Percentiles rank a stretch among this genome's conserved stretches.
Conservation (phyloP, 2,797 vertebrate genomes). For the Dallia pectoralis region DNA sequence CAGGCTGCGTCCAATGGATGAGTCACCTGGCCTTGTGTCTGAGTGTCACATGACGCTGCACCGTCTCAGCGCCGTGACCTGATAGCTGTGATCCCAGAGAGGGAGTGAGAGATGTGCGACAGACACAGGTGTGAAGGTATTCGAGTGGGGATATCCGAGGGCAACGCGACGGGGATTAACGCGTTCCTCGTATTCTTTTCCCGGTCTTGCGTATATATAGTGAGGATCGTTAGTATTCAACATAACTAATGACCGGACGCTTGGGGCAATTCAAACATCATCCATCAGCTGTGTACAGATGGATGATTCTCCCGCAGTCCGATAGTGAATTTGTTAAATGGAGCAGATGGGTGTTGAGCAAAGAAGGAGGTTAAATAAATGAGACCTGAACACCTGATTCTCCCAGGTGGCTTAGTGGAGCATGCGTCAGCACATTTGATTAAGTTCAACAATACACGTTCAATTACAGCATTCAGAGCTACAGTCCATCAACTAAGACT, state of each 20-base stretch:
- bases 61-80: slow-evolving; percentile 1
- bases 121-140: not conserved
- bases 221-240: not conserved
- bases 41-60: not conserved
- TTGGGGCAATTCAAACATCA: not conserved
- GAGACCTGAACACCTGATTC: slow-evolving; percentile 50
- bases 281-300: not conserved
- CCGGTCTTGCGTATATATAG: not conserved
- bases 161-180: not conserved
- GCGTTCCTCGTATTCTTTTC: not conserved
- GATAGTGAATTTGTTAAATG: not conserved
- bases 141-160: not conserved
- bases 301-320: not conserved
- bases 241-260: not conserved
- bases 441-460: slow-evolving; percentile 13
- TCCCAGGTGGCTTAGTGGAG: not conserved
- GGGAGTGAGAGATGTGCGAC: not conserved
- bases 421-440: slow-evolving; percentile 32
- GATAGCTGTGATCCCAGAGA: not conserved
- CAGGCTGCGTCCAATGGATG: not conserved
- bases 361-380: not conserved
- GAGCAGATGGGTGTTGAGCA: not conserved
- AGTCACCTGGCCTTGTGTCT: not conserved
- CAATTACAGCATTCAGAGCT: slow-evolving; percentile 10
- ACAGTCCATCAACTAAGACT: slow-evolving; percentile 19